Conservation (phyloP, 2,797 vertebrate species). For the Capromys pilorides region DNA sequence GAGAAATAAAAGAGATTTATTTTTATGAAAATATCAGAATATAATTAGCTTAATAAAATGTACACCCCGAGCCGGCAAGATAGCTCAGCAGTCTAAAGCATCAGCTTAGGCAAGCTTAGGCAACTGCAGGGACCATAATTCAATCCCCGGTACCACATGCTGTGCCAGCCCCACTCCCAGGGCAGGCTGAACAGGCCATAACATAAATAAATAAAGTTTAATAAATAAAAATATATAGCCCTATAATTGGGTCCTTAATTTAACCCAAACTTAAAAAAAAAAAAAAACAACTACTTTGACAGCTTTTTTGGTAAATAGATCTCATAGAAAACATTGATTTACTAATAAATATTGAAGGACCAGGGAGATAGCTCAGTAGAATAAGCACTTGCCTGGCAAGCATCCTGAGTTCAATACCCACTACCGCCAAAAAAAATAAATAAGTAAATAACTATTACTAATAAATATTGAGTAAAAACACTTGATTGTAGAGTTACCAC, state of each 20-base stretch:
- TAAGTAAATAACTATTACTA: background rate
- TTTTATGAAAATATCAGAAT: conserved; percentile 58
- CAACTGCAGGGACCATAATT: too few relatives aligned
- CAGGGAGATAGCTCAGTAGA: too few relatives aligned
- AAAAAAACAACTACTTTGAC: background rate
- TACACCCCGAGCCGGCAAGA: background rate
- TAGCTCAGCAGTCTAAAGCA: too few relatives aligned
- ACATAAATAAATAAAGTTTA: too few relatives aligned
- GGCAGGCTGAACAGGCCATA: too few relatives aligned
- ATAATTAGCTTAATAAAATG: conserved; percentile 35
- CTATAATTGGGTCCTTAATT: conserved; percentile 8
- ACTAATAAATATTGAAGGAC: background rate
- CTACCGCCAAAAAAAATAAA: too few relatives aligned
- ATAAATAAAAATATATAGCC: background rate
- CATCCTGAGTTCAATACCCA: too few relatives aligned
- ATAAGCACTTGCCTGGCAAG: too few relatives aligned
- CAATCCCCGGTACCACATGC: too few relatives aligned
- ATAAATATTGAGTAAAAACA: background rate
- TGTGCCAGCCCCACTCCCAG: too few relatives aligned
- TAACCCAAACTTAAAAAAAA: conserved; percentile 10
- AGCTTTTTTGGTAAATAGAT: background rate
- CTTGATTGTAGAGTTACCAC: background rate
- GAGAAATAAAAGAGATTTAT: background rate
- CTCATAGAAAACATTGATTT: conserved; percentile 31
- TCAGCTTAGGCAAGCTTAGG: too few relatives aligned